A percentile compares a stretch with the other conserved stretches of the same genome.
Evolutionary conservation across 2,797 vertebrate species (phyloP).

Genomic region (Pseudocheirus occidentalis): DNA sequence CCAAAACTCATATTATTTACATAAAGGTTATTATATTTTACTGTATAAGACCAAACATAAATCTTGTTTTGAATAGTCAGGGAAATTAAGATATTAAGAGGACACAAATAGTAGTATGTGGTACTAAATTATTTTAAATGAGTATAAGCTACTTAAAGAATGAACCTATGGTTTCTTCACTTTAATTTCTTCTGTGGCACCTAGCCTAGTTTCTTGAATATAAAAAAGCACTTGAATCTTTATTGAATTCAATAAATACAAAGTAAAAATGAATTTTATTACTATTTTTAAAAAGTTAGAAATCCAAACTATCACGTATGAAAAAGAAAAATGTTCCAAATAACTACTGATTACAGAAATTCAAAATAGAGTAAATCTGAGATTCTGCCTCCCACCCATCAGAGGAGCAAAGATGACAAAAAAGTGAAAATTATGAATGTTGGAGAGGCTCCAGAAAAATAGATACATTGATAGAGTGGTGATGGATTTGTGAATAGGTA

Average conservation of each 20-base stretch:
- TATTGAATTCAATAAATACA: not conserved
- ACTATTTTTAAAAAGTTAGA: not conserved
- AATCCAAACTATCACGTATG: not conserved
- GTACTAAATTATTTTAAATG: not conserved
- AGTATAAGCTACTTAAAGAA: not conserved
- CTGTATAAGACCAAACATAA: not conserved
- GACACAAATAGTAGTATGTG: not conserved
- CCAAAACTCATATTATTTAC: conserved; percentile 17
- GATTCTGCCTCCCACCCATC: not conserved
- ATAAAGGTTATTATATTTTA: not conserved
- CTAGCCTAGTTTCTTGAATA: not conserved
- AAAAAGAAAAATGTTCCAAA: not conserved
- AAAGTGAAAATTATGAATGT: not conserved
- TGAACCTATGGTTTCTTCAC: not conserved
- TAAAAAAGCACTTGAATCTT: not conserved
- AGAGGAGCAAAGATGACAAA: not conserved
- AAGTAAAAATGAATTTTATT: not conserved
- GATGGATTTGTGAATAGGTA: not conserved
- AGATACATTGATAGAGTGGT: not conserved
- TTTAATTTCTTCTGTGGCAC: not conserved
- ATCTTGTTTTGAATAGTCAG: conserved; percentile 2
- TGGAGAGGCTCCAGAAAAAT: not conserved
- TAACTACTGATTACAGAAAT: not conserved
- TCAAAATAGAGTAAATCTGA: not conserved
- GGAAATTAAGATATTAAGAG: not conserved